Base-by-base conservation (phyloP, 1,140 invertebrate genomes). In the Papilio aristodemus region DNA sequence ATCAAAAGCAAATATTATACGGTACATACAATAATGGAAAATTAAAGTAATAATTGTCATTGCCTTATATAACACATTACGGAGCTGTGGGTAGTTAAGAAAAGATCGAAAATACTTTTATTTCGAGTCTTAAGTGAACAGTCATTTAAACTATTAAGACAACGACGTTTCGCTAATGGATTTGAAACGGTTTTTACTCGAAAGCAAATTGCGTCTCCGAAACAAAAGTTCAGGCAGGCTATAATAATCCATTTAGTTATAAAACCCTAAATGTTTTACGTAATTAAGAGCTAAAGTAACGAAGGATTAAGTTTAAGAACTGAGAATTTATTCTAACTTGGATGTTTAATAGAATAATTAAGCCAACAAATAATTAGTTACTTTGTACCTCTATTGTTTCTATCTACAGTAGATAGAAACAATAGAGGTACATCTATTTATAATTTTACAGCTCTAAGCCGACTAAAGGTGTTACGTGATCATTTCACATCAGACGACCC, bases 111-210 rank as follows among this genome's bases (percentile, higher is more conserved):
- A 54, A 54, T 3, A 54, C 19, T 11, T 54, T 54, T 4, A 5
- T 54, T 22, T 11, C 1, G 10, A 22, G 46, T 54, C 46, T 54
- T 13, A 46, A 54, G 19, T 22, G 46, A 25, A 54, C 46, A 54
- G 17, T 54, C 46, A 19, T 54, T 54, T 54, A 13, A 22, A 22
- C 46, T 54, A 54, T 54, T 22, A 54, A 22, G 19, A 19, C 46
- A 22, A 22, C 19, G 46, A 54, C 19, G 19, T 25, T 54, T 54
- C 4, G 19, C 10, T 54, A 54, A 54, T 54, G 46, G 46, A 50
- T 50, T 19, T 50, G 43, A 46, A 19, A 46, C 17, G 6, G 43
- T 54, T 54, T 54, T 54, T 54, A 54, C 46, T 46, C 5, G 14
- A 17, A 43, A 43, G 5, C 14, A 8, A 43, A 43, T 43, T 6